phyloP scores from a whole-genome alignment of 2,113 vertebrate species.

The Rhabdomys dilectus region DNA sequence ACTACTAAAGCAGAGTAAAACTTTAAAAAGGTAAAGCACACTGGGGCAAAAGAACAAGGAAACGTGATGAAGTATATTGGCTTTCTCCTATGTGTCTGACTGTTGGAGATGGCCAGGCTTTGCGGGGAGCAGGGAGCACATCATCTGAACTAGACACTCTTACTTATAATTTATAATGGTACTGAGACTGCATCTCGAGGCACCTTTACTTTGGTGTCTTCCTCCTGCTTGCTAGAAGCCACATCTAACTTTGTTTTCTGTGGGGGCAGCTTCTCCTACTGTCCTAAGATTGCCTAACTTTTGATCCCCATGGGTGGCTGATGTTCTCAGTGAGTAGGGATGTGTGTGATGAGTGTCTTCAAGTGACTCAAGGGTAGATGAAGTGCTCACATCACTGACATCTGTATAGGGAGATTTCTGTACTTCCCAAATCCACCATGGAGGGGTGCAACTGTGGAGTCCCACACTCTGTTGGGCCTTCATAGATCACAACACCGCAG shows the following conservation, averaged over 20 bases:
- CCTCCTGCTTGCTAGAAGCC: neutral
- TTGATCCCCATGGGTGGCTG: neutral
- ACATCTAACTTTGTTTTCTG: neutral
- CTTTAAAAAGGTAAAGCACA: neutral
- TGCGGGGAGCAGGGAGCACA: too few relatives aligned
- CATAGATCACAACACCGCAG: neutral
- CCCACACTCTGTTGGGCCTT: neutral
- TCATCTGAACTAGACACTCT: neutral
- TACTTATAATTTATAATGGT: neutral
- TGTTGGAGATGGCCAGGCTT: too few relatives aligned
- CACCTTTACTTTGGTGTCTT: neutral
- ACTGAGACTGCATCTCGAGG: too few relatives aligned
- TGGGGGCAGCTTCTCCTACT: neutral
- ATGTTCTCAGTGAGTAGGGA: neutral
- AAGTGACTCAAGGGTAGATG: neutral
- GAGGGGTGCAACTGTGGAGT: neutral
- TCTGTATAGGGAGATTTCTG: neutral
- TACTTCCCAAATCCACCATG: too few relatives aligned
- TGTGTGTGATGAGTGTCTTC: neutral
- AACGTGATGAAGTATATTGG: neutral
- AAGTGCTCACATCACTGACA: neutral
- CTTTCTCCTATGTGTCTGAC: too few relatives aligned
- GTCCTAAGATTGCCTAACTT: neutral
- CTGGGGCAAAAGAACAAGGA: neutral
- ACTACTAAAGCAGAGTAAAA: neutral